Evolutionary conservation across 2,888 invertebrate species (phyloP), one percentile per base, ranked within the genome.

Genomic region (Amblyjoppa fuscipennis): DNA sequence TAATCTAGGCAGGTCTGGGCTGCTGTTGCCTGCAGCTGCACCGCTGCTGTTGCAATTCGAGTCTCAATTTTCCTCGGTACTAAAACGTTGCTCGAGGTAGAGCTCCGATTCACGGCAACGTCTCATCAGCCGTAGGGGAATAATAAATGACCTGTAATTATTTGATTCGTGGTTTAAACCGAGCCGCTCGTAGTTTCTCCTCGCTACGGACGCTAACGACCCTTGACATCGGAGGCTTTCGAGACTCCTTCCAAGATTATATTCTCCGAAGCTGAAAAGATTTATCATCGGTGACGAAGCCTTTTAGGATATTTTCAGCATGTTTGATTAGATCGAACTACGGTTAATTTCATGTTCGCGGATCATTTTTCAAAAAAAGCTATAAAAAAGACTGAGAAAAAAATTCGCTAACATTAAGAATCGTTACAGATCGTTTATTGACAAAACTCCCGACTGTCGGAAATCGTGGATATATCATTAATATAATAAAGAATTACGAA

Each of bases 371-470:
- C 3, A 56, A 34, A 38, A 66, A 0, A 16, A 61, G 1, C 25
- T 25, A 53, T 20, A 5, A 20, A 53, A 53, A 7, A n/a, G 20
- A n/a, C 20, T 53, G 9, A 7, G n/a, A 53, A 4, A 53, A 20
- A n/a, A 20, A 20, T 2, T 61, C 59, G 13, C 45, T 0, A 28
- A 25, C 25, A 9, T 59, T 11, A 25, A 13, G 13, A 53, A 51
- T 51, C 51, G 13, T 76, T 51, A 66, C 38, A 6, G 76, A n/a
- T 75, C 5, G 38, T 75, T 83, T 83, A 83, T 79, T 75, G 66
- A 79, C 74, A 79, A 78, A 78, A 83, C 53, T 73, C 68, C 73
- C 68, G 74, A 83, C 74, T 79, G 64, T 70, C 69, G 53, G 70
- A 38, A 64, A 83, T 83, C 59, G 45, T 45, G 69, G 28, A 83